A percentile compares a stretch with the other conserved stretches of the same genome.
These are phyloP conservation scores for Magallana angulata DNA, from an alignment of 1,140 invertebrate species.

Conservation along the genomic window DNA sequence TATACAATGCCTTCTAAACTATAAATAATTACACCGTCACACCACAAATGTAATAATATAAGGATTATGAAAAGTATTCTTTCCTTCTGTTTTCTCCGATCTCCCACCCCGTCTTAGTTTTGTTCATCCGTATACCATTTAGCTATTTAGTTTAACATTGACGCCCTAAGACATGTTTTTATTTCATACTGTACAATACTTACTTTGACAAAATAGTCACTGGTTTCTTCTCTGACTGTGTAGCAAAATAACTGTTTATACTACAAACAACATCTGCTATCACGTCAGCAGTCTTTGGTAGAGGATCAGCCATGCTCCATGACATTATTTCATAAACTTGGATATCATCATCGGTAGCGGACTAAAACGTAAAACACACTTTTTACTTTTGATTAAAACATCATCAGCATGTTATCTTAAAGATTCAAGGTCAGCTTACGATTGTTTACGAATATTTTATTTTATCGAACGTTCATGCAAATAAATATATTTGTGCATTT, in stretches of 20 bases:
- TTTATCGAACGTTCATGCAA: too few relatives aligned
- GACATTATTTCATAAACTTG: conserved; percentile 11
- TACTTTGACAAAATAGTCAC: background rate
- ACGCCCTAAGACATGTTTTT: background rate
- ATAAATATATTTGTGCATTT: too few relatives aligned
- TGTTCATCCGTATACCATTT: too few relatives aligned
- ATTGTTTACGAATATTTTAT: background rate
- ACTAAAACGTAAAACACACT: background rate
- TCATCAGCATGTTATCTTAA: background rate
- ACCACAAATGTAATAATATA: too few relatives aligned
- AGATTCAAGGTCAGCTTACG: background rate
- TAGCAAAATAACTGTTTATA: background rate
- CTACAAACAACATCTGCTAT: background rate
- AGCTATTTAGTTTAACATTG: too few relatives aligned
- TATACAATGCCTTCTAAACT: background rate
- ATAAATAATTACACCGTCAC: background rate
- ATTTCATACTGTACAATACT: background rate
- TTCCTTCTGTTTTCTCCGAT: too few relatives aligned
- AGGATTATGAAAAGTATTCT: too few relatives aligned
- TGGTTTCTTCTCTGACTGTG: background rate
- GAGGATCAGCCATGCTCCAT: background rate
- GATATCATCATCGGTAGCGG: background rate
- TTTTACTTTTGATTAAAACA: background rate
- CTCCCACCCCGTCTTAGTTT: background rate
- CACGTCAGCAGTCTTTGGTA: background rate